Evolutionary conservation across 2,797 vertebrate genomes (phyloP), one percentile per base, ranked within the genome.

Genomic region (Ptychobarbus kaznakovi): DNA sequence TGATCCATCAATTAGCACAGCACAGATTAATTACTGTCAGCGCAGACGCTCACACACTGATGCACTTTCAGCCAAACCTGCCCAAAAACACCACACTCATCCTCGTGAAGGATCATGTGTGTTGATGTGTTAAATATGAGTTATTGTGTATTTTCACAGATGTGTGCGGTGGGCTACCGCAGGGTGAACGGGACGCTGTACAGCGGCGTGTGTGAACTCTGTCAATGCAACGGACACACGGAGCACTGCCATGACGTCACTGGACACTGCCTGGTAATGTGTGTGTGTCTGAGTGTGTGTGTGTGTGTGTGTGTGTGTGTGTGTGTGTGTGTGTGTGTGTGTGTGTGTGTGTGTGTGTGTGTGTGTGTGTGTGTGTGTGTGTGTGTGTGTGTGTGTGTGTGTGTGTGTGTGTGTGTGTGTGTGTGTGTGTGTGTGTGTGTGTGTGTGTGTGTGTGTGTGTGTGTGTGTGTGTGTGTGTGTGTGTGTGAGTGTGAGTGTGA

Each of bases 211-310:
- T 99, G 98, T 92, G 95, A 95, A 66, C 94, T 91, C 0, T 99
- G 98, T 81, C 93, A 56, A 0, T 99, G 98, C 91, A 95, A 97
- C 49, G 94, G 96, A 69, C 98, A 99, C 1, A 86, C 96, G 0
- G 90, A 94, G 0, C 86, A 82, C 1, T 99, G 98, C 74, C 93
- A 98, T 83, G 95, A 97, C 80, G 15, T 96, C 87, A 98, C 96
- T 0, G 98, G 96, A 80, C 91, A 95, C 66, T 99, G 98, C 83
- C 88, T 96, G 96, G 98, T 99, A 94, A 95, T 80, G 51, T 61
- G n/a, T 79, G 49, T 72, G 84, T 70, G 42, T 65, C n/a, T 73
- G 68, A 61, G 44, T 82, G 44, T 79, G 63, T 61, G n/a, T 78
- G 38, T 63, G 82, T 70, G 40, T 63, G 35, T 73, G 68, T 72